A percentile compares a stretch with the other conserved stretches of the same genome.
These are phyloP conservation scores for Chymomyza amoena DNA, from an alignment of 2,888 invertebrate genomes.

Conservation along the genomic window DNA sequence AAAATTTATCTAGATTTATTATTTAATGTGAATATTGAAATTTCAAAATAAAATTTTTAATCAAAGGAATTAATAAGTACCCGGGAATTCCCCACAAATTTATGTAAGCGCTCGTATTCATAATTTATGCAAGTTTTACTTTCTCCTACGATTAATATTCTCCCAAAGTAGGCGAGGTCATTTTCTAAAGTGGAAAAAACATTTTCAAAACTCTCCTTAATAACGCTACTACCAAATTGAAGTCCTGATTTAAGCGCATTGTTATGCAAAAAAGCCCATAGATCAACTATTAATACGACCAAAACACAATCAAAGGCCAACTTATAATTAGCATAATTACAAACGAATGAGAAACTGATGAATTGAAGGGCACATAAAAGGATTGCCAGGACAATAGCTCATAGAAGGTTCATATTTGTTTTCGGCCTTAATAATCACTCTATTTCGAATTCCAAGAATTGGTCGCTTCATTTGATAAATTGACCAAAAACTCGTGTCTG, in stretches of 20 bases:
- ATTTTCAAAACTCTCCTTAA: neutral
- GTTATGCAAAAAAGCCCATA: neutral
- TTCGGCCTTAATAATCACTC: conserved; percentile 51
- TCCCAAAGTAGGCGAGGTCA: neutral
- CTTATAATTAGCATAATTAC: conserved; percentile 59
- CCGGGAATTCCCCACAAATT: no score
- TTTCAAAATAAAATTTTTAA: no score
- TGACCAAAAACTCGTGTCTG: conserved; percentile 67
- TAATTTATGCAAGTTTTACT: neutral
- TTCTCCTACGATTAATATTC: neutral
- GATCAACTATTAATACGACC: neutral
- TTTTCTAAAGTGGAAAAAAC: neutral
- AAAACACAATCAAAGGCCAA: conserved; percentile 4
- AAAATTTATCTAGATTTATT: no score
- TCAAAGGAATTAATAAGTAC: no score
- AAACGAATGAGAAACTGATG: conserved; percentile 31
- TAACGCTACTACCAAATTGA: neutral
- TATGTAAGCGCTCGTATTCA: no score
- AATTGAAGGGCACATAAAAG: neutral
- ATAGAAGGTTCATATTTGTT: conserved; percentile 1
- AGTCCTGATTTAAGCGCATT: neutral
- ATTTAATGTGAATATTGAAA: no score
- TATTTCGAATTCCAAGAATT: conserved; percentile 61
- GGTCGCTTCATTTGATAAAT: conserved; percentile 65
- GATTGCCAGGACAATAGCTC: neutral